Evolutionary conservation across 2,797 vertebrate genomes (phyloP).

Genomic region (Ctenopoma multispine): DNA sequence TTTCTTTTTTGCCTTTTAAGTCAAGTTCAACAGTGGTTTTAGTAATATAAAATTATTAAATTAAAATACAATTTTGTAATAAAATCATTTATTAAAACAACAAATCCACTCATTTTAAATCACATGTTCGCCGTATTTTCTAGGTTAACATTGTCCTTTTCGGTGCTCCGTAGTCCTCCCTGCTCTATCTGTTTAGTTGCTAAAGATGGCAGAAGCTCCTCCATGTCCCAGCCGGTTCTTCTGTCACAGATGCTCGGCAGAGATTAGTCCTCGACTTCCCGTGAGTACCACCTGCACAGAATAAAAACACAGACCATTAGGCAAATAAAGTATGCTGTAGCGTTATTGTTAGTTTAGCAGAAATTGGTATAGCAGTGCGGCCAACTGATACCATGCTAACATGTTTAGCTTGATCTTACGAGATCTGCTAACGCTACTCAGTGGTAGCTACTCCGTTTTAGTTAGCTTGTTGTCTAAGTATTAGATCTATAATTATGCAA

Average conservation of each 20-base stretch:
- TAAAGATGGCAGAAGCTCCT: slow-evolving; percentile 96
- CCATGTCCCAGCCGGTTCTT: slow-evolving; percentile 93
- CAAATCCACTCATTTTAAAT: no score
- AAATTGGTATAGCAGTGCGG: slow-evolving; percentile 4
- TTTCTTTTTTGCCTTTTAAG: no score
- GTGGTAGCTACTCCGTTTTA: slow-evolving; percentile 4
- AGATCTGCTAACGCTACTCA: slow-evolving; percentile 28
- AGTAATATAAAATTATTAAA: no score
- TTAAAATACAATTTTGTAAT: no score
- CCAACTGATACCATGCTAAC: slow-evolving; percentile 65
- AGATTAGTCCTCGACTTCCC: slow-evolving; percentile 93
- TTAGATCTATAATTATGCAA: background rate
- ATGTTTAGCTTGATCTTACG: slow-evolving; percentile 42
- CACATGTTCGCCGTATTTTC: slow-evolving; percentile 37
- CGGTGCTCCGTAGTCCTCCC: slow-evolving; percentile 68
- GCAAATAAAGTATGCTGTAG: background rate
- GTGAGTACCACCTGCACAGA: slow-evolving; percentile 79
- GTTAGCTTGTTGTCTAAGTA: slow-evolving; percentile 43
- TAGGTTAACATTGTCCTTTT: slow-evolving; percentile 64
- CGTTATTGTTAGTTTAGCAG: background rate
- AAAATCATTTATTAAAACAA: no score
- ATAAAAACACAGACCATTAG: background rate
- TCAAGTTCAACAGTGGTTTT: background rate
- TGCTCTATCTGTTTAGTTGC: slow-evolving; percentile 49
- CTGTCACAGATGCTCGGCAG: slow-evolving; percentile 94